Evolutionary conservation across 2,888 invertebrate genomes (phyloP).

Genomic region (Synanthedon formicaeformis): DNA sequence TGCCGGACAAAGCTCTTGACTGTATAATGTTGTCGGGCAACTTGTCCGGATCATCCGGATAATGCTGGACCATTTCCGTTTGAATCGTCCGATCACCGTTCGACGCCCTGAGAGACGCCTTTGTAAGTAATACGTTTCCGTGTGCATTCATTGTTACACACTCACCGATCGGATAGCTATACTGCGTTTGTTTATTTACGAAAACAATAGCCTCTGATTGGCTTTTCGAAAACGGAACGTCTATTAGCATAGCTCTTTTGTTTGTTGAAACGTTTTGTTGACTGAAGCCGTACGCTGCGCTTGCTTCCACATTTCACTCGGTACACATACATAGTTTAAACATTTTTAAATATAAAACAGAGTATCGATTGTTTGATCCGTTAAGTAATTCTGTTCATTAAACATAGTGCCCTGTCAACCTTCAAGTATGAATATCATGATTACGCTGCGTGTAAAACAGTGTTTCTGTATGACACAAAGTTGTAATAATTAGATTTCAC

Average conservation of each 20-base stretch:
- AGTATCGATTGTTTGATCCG: too few relatives aligned
- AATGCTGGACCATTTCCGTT: constrained; percentile 31
- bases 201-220: background rate
- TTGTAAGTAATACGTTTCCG: constrained; percentile 8
- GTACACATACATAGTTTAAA: too few relatives aligned
- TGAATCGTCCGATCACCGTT: background rate
- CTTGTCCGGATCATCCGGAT: constrained; percentile 52
- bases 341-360: too few relatives aligned
- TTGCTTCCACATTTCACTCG: too few relatives aligned
- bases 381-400: too few relatives aligned
- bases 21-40: constrained; percentile 20
- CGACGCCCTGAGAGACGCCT: background rate
- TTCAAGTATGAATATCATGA: too few relatives aligned
- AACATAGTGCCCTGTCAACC: too few relatives aligned
- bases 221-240: background rate
- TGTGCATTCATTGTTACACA: background rate
- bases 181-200: background rate
- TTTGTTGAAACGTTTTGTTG: too few relatives aligned
- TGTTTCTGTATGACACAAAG: too few relatives aligned
- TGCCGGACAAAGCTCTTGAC: background rate
- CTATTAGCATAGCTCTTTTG: background rate
- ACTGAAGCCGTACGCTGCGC: too few relatives aligned
- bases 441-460: too few relatives aligned
- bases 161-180: background rate
- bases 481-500: too few relatives aligned